These are phyloP conservation scores for Psephotus haematonotus DNA, from an alignment of 2,113 vertebrate species.

Conservation along the genomic window DNA sequence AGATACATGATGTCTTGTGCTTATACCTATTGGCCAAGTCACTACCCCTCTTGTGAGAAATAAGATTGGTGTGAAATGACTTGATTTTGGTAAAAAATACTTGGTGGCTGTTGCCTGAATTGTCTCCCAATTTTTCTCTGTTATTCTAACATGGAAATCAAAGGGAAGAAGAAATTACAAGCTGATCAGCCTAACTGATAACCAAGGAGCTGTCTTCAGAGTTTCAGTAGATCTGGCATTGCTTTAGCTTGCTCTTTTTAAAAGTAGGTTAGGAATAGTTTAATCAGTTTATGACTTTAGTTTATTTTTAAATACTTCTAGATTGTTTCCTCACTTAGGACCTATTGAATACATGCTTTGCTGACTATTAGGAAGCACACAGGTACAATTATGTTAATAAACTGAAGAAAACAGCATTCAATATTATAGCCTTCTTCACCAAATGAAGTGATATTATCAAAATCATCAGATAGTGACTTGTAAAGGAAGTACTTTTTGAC, in stretches of 20 bases:
- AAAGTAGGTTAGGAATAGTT: not conserved
- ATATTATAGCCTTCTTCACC: not conserved
- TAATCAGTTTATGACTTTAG: not conserved
- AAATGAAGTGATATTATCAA: constrained; percentile 26
- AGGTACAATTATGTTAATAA: not conserved
- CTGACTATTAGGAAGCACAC: not conserved
- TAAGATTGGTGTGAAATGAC: not conserved
- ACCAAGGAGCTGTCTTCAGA: not conserved
- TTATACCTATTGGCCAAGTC: not conserved
- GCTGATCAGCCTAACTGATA: not conserved
- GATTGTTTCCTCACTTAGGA: not conserved
- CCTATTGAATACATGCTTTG: not conserved
- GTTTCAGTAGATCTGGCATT: not conserved
- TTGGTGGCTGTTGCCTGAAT: not conserved
- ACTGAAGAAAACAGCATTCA: not conserved
- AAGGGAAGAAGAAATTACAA: not conserved
- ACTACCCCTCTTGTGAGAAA: not conserved
- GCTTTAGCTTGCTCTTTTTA: not conserved
- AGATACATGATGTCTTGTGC: not conserved
- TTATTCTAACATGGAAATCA: not conserved
- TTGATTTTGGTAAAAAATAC: not conserved
- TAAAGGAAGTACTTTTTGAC: constrained; percentile 40
- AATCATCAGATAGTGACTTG: constrained; percentile 7
- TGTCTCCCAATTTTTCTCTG: not conserved
- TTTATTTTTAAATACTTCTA: not conserved